These are phyloP conservation scores for Nineta flava DNA, from an alignment of 2,888 invertebrate genomes.

Conservation along the genomic window DNA sequence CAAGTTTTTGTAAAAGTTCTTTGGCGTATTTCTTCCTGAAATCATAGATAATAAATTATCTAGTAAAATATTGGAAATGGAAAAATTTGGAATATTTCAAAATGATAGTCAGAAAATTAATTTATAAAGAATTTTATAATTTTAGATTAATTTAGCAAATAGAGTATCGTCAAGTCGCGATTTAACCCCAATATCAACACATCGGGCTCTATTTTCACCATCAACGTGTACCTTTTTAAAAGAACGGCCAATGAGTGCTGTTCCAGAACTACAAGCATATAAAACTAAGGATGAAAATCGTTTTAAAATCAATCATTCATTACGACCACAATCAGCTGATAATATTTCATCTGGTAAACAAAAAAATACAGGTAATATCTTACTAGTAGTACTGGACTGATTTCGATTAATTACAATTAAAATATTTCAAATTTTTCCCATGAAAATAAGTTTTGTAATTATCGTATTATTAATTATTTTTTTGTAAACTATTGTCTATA, in stretches of 20 bases:
- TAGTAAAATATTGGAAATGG: no score
- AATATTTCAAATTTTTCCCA: no score
- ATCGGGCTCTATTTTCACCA: constrained; percentile 5
- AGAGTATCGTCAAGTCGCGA: constrained; percentile 2
- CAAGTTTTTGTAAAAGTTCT: no score
- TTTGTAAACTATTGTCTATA: no score
- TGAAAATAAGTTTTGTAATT: no score
- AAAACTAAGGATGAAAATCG: constrained; percentile 7
- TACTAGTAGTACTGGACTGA: no score
- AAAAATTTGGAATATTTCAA: no score
- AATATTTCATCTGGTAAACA: constrained; percentile 10
- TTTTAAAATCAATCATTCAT: constrained; percentile 12
- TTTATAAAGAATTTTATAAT: not conserved
- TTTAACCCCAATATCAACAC: constrained; percentile 2
- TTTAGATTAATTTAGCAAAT: constrained; percentile 10
- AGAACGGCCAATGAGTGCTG: constrained; percentile 17
- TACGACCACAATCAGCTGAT: constrained; percentile 17
- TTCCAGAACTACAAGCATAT: constrained; percentile 14
- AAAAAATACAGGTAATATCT: not conserved
- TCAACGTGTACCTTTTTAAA: not conserved
- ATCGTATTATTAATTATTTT: no score
- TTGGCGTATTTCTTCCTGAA: no score
- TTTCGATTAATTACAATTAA: no score
- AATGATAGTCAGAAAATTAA: no score
- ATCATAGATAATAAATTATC: no score